These are phyloP conservation scores for Heliopora coerulea DNA, from an alignment of 92 coral and sea anemone genomes.

Conservation along the genomic window DNA sequence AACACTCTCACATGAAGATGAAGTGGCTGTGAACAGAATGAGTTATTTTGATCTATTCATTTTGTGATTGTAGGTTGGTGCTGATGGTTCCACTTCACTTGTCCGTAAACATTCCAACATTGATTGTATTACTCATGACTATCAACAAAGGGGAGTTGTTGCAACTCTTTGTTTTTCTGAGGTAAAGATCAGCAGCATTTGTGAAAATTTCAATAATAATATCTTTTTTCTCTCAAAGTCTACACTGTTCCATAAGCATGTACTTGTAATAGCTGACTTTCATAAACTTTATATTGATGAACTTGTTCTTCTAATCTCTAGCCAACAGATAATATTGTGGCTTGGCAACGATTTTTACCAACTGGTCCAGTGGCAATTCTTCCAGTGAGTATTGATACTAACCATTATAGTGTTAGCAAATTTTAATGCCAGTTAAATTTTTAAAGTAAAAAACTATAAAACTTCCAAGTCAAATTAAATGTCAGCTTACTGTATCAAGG, in stretches of 20 bases:
- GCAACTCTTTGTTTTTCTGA: slow-evolving; percentile 87
- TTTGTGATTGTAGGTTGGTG: slow-evolving; percentile 66
- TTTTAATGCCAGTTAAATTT: background rate
- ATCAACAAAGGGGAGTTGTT: slow-evolving; percentile 87
- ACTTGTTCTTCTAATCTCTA: slow-evolving; percentile 31
- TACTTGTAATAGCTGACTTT: background rate
- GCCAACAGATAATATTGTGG: slow-evolving; percentile 93
- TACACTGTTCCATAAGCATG: background rate
- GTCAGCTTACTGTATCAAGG: too few relatives aligned
- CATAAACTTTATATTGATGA: too few relatives aligned
- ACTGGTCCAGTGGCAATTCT: slow-evolving; percentile 95
- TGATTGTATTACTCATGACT: slow-evolving; percentile 79
- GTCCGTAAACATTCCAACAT: slow-evolving; percentile 70
- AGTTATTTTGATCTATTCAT: too few relatives aligned
- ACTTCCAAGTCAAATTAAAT: too few relatives aligned
- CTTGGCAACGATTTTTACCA: slow-evolving; percentile 96
- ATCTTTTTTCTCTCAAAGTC: too few relatives aligned
- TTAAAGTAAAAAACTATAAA: too few relatives aligned
- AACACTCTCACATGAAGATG: too few relatives aligned
- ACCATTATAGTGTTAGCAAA: background rate
- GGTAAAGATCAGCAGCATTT: too few relatives aligned
- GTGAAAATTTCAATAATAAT: too few relatives aligned
- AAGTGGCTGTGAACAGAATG: too few relatives aligned
- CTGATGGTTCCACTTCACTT: slow-evolving; percentile 85
- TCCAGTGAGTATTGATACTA: slow-evolving; percentile 64